A percentile compares a stretch with the other conserved stretches of the same genome.
Evolutionary conservation across 2,797 vertebrate species (phyloP).

Genomic region (Heliangelus exortis): DNA sequence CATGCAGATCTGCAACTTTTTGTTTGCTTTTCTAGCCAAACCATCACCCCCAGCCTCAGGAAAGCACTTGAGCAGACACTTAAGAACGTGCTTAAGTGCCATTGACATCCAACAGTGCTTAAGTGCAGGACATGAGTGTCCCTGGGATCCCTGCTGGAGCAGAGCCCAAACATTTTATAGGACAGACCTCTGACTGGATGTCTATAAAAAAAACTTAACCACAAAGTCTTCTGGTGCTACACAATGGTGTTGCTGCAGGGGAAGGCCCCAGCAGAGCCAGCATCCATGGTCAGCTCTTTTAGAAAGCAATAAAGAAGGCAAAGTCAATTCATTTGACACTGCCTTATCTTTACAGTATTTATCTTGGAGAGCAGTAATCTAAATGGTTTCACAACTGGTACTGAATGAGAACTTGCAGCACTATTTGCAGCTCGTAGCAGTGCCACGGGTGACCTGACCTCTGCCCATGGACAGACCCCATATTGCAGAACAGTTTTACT

Average conservation of each 20-base stretch:
- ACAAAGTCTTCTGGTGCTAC: neutral
- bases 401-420: constrained; percentile 14
- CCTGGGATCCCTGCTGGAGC: neutral
- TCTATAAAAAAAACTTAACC: neutral
- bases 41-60: neutral
- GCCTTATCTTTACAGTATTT: constrained; percentile 45
- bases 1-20: rapidly evolving
- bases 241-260: neutral
- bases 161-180: neutral
- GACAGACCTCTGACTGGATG: neutral
- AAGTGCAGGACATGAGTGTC: neutral
- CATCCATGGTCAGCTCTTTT: neutral
- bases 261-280: neutral
- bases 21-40: neutral
- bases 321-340: neutral
- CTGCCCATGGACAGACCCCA: neutral
- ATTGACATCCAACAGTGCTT: neutral
- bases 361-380: neutral
- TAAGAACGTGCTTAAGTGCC: neutral
- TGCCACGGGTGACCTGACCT: constrained; percentile 4
- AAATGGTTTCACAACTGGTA: constrained; percentile 10
- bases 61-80: neutral
- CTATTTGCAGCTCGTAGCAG: neutral
- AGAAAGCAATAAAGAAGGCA: neutral
- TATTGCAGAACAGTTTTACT: constrained; percentile 4